Base-by-base conservation (phyloP, 2,888 invertebrate species). In the Hydrotaea diabolus region DNA sequence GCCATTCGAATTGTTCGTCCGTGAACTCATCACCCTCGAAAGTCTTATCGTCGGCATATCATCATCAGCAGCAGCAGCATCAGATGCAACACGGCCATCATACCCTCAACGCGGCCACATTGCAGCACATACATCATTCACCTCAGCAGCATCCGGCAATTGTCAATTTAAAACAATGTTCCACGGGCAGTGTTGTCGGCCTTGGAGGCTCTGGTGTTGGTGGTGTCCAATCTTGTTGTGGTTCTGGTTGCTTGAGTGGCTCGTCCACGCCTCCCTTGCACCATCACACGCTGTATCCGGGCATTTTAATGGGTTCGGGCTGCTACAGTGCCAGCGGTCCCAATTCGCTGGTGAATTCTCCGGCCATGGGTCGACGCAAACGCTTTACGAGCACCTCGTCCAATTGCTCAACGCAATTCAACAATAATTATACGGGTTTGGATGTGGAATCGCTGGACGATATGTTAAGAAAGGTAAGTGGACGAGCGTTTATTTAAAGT, bases 381-480 rank as follows among this genome's bases (percentile, higher is more conserved):
- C 92, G 92, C 91, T 94, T 94, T 93, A 94, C 94, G 75, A 92
- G 92, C 88, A 92, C 93, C 92, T 93, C 93, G 90, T 94, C 93
- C 91, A 94, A 93, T 87, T 94, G 93, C 92, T 94, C 94, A 88
- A 94, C 93, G 93, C 94, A 94, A 91, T 94, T 94, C 93, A 94
- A 94, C 89, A 94, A 94, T 91, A 94, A 94, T 91, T 93, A 94
- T 89, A 93, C 93, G 88, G 93, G 93, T 89, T 92, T 93, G 92
- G 95, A 95, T 92, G 95, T 95, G 94, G 96, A 96, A 90, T 95
- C 96, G 89, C 93, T 96, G 89, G 96, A 96, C 92, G 96, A 96
- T 93, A 95, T 96, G 95, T 94, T 96, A 91, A 94, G 95, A 91
- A 96, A 96, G 96, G 96, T 96, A 93, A 94, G 74, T 15, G 21